Base-by-base conservation (phyloP, 2,888 invertebrate species). In the Pogonocherus hispidulus region DNA sequence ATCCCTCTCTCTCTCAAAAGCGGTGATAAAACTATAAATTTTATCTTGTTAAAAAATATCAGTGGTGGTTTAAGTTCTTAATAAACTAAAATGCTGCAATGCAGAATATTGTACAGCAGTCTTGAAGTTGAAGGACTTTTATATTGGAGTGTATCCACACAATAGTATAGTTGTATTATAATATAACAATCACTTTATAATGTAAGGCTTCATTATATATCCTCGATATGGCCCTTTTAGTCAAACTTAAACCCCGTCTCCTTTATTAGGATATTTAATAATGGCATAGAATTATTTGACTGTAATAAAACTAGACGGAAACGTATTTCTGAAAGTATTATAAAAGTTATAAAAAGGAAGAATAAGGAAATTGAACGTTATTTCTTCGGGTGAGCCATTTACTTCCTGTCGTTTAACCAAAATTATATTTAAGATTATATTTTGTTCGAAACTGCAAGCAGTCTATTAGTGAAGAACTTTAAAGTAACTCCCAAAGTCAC, bases 181-280 rank as follows among this genome's bases (percentile, higher is more conserved):
- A 49, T 52, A 27, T 27, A 32, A 52, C 16, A 51, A 51, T 51
- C 27, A 51, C 27, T 16, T 51, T 27, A 52, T 52, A 52, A 32
- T 52, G 32, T 32, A 32, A 32, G 52, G 27, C 52, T 27, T 8
- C 32, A 52, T 32, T 52, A 52, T 52, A 52, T 52, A 52, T 27
- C n/a, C 52, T 3, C 32, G 18, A 32, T 32, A 52, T 52, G 18
- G 52, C 52, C 32, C 52, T 19, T 32, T 35, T 52, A 52, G 52
- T 52, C 32, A n/a, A 32, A 19, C 19, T 32, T 32, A 52, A 52
- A 52, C 20, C 51, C 23, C 11, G 27, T 52, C 51, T 27, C 6
- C 32, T 52, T 52, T 52, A 52, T 52, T 18, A 22, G 22, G 52
- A 52, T 52, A 52, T 52, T 27, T 52, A 52, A 52, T 52, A 32